Percentiles rank a stretch among this genome's conserved stretches.
Evolutionary conservation across 2,888 invertebrate species (phyloP).

Genomic region (Falcaria lacertinaria): DNA sequence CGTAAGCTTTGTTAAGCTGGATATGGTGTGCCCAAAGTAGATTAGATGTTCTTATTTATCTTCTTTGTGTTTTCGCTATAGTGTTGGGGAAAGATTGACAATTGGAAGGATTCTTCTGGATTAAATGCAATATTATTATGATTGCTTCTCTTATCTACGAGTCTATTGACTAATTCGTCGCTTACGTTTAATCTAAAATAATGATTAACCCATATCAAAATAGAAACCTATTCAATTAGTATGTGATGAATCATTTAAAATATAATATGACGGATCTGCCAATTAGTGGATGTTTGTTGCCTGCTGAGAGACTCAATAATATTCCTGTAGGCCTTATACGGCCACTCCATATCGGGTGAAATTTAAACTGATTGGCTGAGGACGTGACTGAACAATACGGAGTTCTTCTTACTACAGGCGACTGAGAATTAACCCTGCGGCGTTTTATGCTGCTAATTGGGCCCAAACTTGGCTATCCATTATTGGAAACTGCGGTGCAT

Average conservation of each 20-base stretch:
- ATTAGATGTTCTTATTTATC: background rate
- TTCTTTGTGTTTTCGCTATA: too few species aligned
- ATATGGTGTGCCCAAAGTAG: background rate
- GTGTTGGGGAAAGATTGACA: too few species aligned
- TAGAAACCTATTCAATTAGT: background rate
- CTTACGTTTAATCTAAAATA: too few species aligned
- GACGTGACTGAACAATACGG: slow-evolving; percentile 66
- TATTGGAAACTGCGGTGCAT: slow-evolving; percentile 25
- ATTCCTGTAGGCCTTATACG: slow-evolving; percentile 45
- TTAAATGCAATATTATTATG: too few species aligned
- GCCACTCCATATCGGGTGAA: slow-evolving; percentile 57
- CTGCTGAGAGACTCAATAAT: slow-evolving; percentile 41
- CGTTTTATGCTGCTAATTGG: slow-evolving; percentile 58
- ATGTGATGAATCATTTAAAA: slow-evolving; percentile 47
- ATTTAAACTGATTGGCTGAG: slow-evolving; percentile 69
- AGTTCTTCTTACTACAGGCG: slow-evolving; percentile 33
- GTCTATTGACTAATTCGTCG: too few species aligned
- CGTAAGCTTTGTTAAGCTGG: background rate
- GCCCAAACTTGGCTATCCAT: slow-evolving; percentile 54
- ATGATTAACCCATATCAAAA: too few species aligned
- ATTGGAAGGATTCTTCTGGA: too few species aligned
- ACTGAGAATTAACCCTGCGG: slow-evolving; percentile 46
- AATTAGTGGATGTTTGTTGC: slow-evolving; percentile 62
- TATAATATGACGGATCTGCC: slow-evolving; percentile 59
- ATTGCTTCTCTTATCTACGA: too few species aligned